Percentiles rank a stretch among this genome's conserved stretches.
Conservation (phyloP, 2,113 vertebrate species). For the Struthio camelus region DNA sequence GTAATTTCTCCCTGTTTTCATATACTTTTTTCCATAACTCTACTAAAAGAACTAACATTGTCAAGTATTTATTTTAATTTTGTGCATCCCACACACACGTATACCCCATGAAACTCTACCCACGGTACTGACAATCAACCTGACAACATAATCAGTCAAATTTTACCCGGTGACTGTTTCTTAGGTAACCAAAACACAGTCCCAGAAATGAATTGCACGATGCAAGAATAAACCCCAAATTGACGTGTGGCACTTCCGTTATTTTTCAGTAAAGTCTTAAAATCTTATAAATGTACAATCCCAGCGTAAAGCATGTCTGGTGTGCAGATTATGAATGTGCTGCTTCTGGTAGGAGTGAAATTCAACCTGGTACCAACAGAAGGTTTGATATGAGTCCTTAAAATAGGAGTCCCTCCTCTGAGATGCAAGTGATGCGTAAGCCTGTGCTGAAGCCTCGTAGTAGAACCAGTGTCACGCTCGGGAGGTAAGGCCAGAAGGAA, state of each 20-base stretch:
- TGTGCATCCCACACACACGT: neutral
- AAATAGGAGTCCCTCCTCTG: neutral
- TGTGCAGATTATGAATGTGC: neutral
- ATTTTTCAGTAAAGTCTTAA: neutral
- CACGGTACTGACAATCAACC: conserved; percentile 60
- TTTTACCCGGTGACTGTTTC: conserved; percentile 44
- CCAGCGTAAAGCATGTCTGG: neutral
- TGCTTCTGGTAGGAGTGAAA: neutral
- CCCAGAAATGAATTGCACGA: neutral
- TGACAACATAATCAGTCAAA: conserved; percentile 62
- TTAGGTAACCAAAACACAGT: conserved; percentile 41
- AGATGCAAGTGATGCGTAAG: neutral
- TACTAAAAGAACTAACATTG: neutral
- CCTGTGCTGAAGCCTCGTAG: neutral
- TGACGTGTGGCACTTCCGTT: neutral
- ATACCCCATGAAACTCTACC: conserved; percentile 29
- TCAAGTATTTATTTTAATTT: conserved; percentile 40
- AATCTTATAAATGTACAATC: neutral
- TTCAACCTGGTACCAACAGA: neutral
- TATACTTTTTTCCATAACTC: neutral
- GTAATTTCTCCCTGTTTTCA: neutral
- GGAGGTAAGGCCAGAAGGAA: neutral
- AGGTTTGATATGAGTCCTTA: neutral
- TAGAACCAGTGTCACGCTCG: neutral
- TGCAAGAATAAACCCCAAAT: neutral